These are phyloP conservation scores for Eptatretus burgeri DNA, from an alignment of 2,113 vertebrate species.

Conservation along the genomic window DNA sequence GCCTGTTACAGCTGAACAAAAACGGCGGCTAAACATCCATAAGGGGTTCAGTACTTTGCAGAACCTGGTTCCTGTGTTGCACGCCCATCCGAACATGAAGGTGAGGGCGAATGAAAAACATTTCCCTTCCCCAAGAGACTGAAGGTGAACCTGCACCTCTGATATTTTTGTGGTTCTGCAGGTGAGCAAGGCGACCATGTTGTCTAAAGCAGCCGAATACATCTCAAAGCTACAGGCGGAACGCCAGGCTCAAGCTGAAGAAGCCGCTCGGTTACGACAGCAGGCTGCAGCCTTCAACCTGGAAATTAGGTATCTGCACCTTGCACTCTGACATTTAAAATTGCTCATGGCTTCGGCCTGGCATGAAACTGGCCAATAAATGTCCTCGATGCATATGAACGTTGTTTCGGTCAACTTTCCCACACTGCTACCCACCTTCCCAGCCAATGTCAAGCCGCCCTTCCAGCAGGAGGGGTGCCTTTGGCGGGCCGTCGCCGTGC, in stretches of 20 bases:
- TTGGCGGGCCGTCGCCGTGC: constrained; percentile 22
- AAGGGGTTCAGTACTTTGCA: constrained; percentile 50
- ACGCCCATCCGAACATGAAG: constrained; percentile 40
- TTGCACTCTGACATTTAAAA: too few species aligned
- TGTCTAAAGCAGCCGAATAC: constrained; percentile 82
- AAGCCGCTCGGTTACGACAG: constrained; percentile 42
- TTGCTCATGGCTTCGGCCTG: too few species aligned
- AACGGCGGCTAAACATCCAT: constrained; percentile 67
- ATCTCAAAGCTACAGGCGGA: constrained; percentile 84
- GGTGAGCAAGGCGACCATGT: constrained; percentile 77
- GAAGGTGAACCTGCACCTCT: not conserved
- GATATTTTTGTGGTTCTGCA: constrained; percentile 13
- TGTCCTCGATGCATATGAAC: too few species aligned
- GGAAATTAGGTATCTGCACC: constrained; percentile 39
- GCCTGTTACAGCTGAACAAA: constrained; percentile 65
- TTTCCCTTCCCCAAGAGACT: not conserved
- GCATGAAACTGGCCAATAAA: too few species aligned
- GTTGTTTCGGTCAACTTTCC: too few species aligned
- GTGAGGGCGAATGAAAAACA: not conserved
- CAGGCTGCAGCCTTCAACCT: constrained; percentile 59
- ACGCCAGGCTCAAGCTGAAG: constrained; percentile 43
- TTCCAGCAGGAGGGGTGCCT: constrained; percentile 57
- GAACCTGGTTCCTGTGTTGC: constrained; percentile 52
- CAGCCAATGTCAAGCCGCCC: constrained; percentile 59
- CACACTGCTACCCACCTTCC: not conserved